phyloP scores from a whole-genome alignment of 1,140 invertebrate species.

The Tetramorium simillimum region DNA sequence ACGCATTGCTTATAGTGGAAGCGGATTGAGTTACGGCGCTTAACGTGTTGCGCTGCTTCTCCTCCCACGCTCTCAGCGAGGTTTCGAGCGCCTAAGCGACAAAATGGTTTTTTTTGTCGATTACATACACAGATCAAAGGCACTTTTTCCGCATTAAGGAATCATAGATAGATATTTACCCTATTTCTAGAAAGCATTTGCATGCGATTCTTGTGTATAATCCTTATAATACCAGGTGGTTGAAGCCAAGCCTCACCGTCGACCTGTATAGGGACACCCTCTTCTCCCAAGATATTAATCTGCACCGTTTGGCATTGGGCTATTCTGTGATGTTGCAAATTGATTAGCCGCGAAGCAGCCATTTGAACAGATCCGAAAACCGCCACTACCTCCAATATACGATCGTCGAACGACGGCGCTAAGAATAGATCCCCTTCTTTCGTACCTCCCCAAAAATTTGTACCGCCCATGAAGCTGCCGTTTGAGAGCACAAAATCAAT shows the following conservation, averaged over 20 bases:
- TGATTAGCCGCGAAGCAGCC: conserved; percentile 97
- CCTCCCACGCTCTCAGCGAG: conserved; percentile 96
- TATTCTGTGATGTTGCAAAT: conserved; percentile 98
- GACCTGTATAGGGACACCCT: conserved; percentile 96
- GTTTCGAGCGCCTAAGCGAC: conserved; percentile 91
- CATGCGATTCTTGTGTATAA: conserved; percentile 98
- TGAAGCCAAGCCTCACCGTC: conserved; percentile 99
- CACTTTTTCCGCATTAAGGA: background rate
- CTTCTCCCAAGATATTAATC: conserved; percentile 96
- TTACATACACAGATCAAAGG: background rate
- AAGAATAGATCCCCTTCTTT: conserved; percentile 95
- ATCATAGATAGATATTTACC: conserved; percentile 82
- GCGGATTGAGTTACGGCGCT: conserved; percentile 81
- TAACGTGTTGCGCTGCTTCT: conserved; percentile 92
- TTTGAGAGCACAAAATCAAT: conserved; percentile 62
- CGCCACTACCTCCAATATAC: conserved; percentile 97
- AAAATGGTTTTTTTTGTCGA: conserved; percentile 26
- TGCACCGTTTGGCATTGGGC: conserved; percentile 98
- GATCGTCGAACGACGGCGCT: conserved; percentile 96
- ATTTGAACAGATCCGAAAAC: conserved; percentile 99
- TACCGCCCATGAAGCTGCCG: conserved; percentile 97
- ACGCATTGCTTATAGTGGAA: conserved; percentile 79
- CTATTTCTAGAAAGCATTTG: conserved; percentile 97
- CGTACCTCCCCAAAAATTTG: conserved; percentile 98
- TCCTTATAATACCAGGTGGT: conserved; percentile 97